These are phyloP conservation scores for Chionoecetes opilio DNA, from an alignment of 1,140 invertebrate species.

Conservation along the genomic window DNA sequence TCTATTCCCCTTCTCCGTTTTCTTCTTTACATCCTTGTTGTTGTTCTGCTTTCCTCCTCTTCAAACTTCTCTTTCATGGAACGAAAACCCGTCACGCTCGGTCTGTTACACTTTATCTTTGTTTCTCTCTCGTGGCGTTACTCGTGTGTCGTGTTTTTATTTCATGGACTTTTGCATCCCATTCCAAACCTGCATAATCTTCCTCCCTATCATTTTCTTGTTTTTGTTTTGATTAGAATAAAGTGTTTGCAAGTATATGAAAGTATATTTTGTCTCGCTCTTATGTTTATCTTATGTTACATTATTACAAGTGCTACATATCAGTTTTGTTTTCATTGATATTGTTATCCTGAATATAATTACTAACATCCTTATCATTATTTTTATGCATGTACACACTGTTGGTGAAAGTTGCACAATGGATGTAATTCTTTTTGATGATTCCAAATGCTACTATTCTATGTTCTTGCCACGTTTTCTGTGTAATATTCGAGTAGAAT, in stretches of 20 bases:
- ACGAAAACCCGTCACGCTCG: no score
- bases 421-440: no score
- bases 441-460: no score
- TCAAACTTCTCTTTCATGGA: neutral
- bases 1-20: neutral
- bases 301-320: neutral
- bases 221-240: no score
- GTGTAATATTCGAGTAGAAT: no score
- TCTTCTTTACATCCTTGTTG: neutral
- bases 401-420: no score
- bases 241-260: neutral
- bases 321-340: neutral
- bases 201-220: no score
- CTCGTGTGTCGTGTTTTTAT: neutral
- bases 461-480: no score
- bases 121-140: neutral
- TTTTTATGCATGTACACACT: neutral
- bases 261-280: neutral
- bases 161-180: conserved; percentile 15
- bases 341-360: conserved; percentile 41
- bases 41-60: neutral
- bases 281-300: neutral
- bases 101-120: neutral
- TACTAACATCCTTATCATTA: conserved; percentile 37
- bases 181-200: neutral